Base-by-base conservation (phyloP, 2,888 invertebrate species). In the Lasioglossum zephyrum region DNA sequence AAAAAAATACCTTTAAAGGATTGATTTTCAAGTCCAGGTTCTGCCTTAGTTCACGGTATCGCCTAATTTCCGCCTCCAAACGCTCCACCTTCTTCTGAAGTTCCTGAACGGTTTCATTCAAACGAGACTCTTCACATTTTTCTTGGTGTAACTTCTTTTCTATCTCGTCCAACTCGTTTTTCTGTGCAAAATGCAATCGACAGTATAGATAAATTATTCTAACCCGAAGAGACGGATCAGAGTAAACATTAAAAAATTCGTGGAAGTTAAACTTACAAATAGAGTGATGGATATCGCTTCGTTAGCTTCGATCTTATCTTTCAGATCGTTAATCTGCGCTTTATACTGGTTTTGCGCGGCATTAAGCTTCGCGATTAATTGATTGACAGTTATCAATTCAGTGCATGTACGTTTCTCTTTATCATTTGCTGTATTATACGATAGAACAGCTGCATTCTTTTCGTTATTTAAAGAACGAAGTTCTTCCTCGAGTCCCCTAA, bases 121-220 rank as follows among this genome's bases (percentile, higher is more conserved):
- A 89, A 73, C 93, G 93, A 49, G 87, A 89, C 73, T 93, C 90
- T 13, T 93, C 86, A 8, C 79, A 85, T 82, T 89, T 89, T 63
- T 91, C 91, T 31, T 93, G 85, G 4, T 88, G 11, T 93, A 94
- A 1, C 85, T 90, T 53, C 85, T 86, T 89, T 80, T 96, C 95
- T 22, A 95, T 93, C 66, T 95, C 95, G 26, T 90, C 81, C 49
- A 96, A 94, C 88, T 96, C 96, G 5, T 94, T 93, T 87, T 93
- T 86, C 95, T 95, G 13, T 75, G 11, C 0, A 66, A 73, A 74
- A 49, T 79, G 66, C 60, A 18, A 74, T 76, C 66, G 16, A 11
- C 41, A n/a, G n/a, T 41, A 13, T 22, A 39, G 11, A 70, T 4
- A 9, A n/a, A 39, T 53, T 53, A 8, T 53, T n/a, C 9, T n/a